Evolutionary conservation across 2,888 invertebrate species (phyloP), one percentile per base, ranked within the genome.

Genomic region (Ptycholaimellus sp.): DNA sequence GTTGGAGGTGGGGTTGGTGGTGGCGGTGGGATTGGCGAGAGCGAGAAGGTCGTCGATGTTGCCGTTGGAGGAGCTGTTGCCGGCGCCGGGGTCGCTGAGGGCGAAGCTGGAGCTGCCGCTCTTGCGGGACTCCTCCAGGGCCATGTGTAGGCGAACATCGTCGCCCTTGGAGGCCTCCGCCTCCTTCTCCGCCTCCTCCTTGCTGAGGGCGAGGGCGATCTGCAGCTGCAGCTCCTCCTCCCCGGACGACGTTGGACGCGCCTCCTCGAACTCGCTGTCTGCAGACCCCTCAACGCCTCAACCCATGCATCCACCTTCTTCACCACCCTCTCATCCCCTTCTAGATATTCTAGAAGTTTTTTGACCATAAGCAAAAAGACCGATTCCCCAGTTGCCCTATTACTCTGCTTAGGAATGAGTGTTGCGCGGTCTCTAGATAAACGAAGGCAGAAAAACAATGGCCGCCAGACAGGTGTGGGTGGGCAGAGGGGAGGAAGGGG

Each of bases 171-270:
- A 68, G 57, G 82, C 72, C 48, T 82, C 74, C 63, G 87, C 83
- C 60, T 90, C 87, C 50, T 83, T 76, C 57, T 96, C 93, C 22
- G 87, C 87, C 66, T 96, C 96, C 63, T 96, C 96, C 44, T 87
- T 73, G 34, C 83, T 83, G 81, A 96, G 87, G 38, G 93, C 96
- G 58, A 96, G 69, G 33, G 96, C 96, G 54, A 96, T 68, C 65
- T 96, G 93, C 47, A 96, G 68, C 62, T 96, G 96, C 45, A 96
- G 68, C 61, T 96, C 93, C 63, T 96, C 96, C 62, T 96, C 96
- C 3, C 90, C 90, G 0, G 80, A 78, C 0, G 90, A 90, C 51
- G 85, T 77, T 3, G 96, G 96, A 39, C 93, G 71, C 34, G 87
- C 87, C 58, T 77, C 72, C 64, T 90, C 90, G 49, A 85, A 65